Percentiles rank a stretch among this genome's conserved stretches.
Evolutionary conservation across 2,888 invertebrate species (phyloP).

Genomic region (Papilio protenor): DNA sequence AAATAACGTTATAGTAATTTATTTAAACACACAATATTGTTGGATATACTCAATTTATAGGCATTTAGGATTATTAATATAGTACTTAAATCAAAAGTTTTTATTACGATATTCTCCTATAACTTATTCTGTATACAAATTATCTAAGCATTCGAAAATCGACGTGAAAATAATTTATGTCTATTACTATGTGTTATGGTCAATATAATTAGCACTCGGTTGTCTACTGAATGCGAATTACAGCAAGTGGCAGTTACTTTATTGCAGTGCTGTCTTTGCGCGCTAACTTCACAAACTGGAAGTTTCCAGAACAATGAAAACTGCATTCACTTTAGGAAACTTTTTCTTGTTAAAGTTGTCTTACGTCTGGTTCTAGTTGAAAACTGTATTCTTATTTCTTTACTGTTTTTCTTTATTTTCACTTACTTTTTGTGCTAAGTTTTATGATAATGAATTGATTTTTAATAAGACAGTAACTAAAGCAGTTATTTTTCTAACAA

Average conservation of each 20-base stretch:
- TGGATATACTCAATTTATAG: too few species aligned
- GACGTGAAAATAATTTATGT: slow-evolving; percentile 7
- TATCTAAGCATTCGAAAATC: background rate
- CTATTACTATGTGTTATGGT: slow-evolving; percentile 1
- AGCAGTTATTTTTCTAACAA: background rate
- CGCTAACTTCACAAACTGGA: slow-evolving; percentile 53
- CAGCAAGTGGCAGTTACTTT: slow-evolving; percentile 45
- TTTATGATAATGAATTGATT: background rate
- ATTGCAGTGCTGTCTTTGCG: slow-evolving; percentile 45
- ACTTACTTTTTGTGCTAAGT: background rate
- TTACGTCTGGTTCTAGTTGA: background rate
- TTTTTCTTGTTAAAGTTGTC: background rate
- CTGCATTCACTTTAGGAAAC: background rate
- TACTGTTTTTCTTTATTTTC: background rate
- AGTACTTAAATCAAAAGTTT: background rate
- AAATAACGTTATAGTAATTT: too few species aligned
- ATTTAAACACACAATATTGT: too few species aligned
- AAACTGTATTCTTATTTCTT: background rate
- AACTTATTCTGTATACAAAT: background rate
- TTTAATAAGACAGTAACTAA: background rate
- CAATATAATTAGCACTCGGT: slow-evolving; percentile 28
- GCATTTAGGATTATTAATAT: too few species aligned
- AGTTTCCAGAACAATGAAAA: slow-evolving; percentile 46
- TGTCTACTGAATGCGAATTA: slow-evolving; percentile 15
- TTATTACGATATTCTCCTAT: background rate